Evolutionary conservation across 2,113 vertebrate species (phyloP).

Genomic region (Lipophrys pholis): DNA sequence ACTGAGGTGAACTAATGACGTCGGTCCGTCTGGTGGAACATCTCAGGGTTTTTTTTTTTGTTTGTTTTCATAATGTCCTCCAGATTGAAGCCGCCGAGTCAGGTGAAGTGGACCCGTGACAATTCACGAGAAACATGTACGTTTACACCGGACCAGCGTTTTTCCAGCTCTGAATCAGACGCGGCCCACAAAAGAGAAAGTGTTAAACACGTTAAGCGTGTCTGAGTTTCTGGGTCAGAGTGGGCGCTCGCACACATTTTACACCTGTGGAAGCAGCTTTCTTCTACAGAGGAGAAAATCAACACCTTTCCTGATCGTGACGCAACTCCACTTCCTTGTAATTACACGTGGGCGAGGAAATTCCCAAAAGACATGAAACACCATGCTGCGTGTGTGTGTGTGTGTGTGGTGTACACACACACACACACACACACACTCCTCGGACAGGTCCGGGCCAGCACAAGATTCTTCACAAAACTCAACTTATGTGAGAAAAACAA

Average conservation of each 20-base stretch:
- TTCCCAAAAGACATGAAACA: slow-evolving; percentile 76
- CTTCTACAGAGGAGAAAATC: slow-evolving; percentile 27
- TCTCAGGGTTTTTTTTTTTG: too few species aligned
- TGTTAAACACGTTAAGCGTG: background rate
- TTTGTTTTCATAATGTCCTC: too few species aligned
- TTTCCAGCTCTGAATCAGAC: background rate
- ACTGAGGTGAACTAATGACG: too few species aligned
- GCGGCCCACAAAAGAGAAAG: background rate
- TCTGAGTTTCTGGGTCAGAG: slow-evolving; percentile 26
- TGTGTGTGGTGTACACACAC: slow-evolving; percentile 1
- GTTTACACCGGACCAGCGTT: too few species aligned
- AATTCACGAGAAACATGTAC: too few species aligned
- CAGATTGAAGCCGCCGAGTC: too few species aligned
- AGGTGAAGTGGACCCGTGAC: too few species aligned
- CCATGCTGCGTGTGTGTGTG: slow-evolving; percentile 35
- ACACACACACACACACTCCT: background rate
- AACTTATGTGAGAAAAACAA: too few species aligned
- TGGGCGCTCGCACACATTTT: background rate
- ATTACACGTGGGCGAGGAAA: slow-evolving; percentile 74
- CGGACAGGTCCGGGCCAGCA: slow-evolving; percentile 48
- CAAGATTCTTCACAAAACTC: slow-evolving; percentile 12
- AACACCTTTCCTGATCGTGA: slow-evolving; percentile 59
- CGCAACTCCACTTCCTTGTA: slow-evolving; percentile 63
- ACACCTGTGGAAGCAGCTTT: slow-evolving; percentile 35
- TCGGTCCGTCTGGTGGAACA: too few species aligned